Conservation (phyloP, 2,888 invertebrate genomes). For the Spialia ferax region DNA sequence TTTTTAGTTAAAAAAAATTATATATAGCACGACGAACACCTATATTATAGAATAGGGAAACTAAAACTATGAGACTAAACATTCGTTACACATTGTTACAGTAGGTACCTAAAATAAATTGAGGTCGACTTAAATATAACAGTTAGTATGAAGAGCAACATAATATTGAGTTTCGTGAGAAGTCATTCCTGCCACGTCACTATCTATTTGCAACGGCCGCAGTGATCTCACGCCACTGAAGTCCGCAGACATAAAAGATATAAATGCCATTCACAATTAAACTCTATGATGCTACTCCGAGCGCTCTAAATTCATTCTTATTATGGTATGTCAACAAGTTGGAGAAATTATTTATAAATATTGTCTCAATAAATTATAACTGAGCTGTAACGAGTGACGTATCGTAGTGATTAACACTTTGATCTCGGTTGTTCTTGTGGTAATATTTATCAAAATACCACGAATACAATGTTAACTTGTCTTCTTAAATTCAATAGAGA, state of each 20-base stretch:
- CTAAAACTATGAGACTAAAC: neutral
- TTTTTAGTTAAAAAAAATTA: no score
- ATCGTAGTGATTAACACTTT: neutral
- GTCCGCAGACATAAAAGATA: slow-evolving; percentile 39
- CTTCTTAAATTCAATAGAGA: neutral
- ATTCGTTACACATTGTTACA: neutral
- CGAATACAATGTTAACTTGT: no score
- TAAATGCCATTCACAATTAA: slow-evolving; percentile 41
- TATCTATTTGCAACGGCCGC: slow-evolving; percentile 44
- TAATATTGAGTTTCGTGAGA: slow-evolving; percentile 37
- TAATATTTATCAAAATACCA: neutral
- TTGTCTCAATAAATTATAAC: neutral
- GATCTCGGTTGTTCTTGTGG: neutral
- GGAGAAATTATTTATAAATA: neutral
- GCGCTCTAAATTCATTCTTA: slow-evolving; percentile 17
- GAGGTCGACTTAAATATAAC: slow-evolving; percentile 18
- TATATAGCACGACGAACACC: no score
- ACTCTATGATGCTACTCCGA: slow-evolving; percentile 39
- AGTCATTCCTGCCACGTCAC: slow-evolving; percentile 37
- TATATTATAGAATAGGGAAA: no score
- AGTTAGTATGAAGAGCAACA: slow-evolving; percentile 21
- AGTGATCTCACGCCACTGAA: slow-evolving; percentile 45
- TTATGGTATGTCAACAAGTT: neutral
- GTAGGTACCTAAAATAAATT: slow-evolving; percentile 12
- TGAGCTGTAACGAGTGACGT: neutral